phyloP scores from a whole-genome alignment of 2,888 invertebrate species.

The Toxonevra muliebris region DNA sequence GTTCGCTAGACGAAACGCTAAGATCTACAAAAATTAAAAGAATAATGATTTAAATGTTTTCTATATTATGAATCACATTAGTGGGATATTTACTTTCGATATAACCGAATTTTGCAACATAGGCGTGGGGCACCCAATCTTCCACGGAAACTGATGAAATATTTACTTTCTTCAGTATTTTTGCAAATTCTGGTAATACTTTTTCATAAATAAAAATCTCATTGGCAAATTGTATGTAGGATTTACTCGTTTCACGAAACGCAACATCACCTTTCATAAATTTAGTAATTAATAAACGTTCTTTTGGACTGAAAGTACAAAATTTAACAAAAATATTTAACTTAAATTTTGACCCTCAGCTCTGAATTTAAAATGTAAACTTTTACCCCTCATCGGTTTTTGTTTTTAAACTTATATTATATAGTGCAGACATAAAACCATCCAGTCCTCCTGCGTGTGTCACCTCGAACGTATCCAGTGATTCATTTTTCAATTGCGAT shows the following conservation, averaged over 20 bases:
- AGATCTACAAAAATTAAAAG: constrained; percentile 41
- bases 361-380: neutral
- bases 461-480: constrained; percentile 43
- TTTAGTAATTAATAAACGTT: constrained; percentile 52
- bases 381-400: constrained; percentile 40
- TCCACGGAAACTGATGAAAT: constrained; percentile 33
- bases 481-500: constrained; percentile 46
- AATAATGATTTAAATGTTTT: constrained; percentile 1
- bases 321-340: neutral
- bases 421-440: constrained; percentile 62
- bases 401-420: constrained; percentile 50
- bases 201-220: constrained; percentile 58
- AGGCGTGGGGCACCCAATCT: constrained; percentile 52
- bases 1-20: constrained; percentile 35
- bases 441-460: constrained; percentile 56
- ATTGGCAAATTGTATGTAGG: constrained; percentile 59
- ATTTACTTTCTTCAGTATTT: constrained; percentile 45
- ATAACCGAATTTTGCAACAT: constrained; percentile 53
- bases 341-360: neutral
- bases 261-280: constrained; percentile 60
- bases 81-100: constrained; percentile 48
- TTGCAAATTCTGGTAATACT: constrained; percentile 55
- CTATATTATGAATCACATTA: neutral
- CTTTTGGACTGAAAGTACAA: constrained; percentile 36
- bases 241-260: constrained; percentile 56